A percentile compares a stretch with the other conserved stretches of the same genome.
Evolutionary conservation across 2,797 vertebrate genomes (phyloP).

Genomic region (Malacoraja senta): DNA sequence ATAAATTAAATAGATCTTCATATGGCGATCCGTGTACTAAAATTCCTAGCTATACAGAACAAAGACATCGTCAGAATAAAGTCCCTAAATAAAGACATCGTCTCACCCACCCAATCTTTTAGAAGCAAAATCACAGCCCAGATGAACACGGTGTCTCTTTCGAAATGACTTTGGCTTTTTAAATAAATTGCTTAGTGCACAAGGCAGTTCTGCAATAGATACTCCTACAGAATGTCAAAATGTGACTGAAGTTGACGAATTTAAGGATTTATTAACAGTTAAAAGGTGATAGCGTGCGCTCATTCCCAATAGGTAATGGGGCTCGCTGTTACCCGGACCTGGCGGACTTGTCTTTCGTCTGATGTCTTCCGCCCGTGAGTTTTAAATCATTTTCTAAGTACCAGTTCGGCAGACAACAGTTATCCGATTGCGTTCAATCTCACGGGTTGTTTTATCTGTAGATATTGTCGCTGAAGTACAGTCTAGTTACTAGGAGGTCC

Average conservation of each 20-base stretch:
- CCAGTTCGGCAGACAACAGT: no score
- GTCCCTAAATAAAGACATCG: background rate
- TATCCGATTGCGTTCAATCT: constrained; percentile 45
- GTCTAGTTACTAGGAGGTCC: background rate
- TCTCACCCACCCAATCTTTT: background rate
- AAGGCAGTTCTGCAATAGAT: background rate
- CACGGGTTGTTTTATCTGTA: constrained; percentile 25
- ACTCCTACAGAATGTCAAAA: no score
- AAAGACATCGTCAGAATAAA: background rate
- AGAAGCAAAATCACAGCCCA: background rate
- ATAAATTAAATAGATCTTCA: constrained; percentile 32
- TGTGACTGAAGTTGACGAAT: no score
- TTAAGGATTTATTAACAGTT: no score
- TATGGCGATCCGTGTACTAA: background rate
- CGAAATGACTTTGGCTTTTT: background rate
- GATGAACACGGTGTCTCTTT: background rate
- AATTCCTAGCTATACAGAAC: background rate
- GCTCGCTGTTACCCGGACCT: no score
- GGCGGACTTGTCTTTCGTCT: background rate
- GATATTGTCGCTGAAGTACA: constrained; percentile 43
- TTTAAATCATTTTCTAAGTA: background rate
- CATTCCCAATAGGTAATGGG: no score
- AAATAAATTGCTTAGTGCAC: background rate
- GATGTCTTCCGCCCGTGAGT: background rate
- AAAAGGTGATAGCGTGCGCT: no score